Evolutionary conservation across 1,140 invertebrate species (phyloP).

Genomic region (Drosophila saltans): DNA sequence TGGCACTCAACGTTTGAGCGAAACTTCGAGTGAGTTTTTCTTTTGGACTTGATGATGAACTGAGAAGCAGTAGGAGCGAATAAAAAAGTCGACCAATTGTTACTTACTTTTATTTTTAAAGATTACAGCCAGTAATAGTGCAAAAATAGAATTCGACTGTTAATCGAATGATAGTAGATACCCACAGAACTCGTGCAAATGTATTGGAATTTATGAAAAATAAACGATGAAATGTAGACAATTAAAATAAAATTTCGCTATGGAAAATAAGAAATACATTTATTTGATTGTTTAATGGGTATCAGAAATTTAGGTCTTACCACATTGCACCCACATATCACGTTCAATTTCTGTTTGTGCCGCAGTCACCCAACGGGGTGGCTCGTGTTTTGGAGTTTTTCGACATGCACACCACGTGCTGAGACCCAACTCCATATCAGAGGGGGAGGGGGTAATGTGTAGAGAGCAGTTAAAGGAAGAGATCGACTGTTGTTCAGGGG

Average conservation of each 20-base stretch:
- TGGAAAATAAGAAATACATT: background rate
- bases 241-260: too few species aligned
- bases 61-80: too few species aligned
- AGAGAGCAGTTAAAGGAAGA: slow-evolving; percentile 5
- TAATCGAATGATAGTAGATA: too few species aligned
- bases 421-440: slow-evolving; percentile 43
- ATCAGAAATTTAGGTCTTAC: slow-evolving; percentile 26
- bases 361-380: slow-evolving; percentile 60
- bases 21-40: slow-evolving; percentile 48
- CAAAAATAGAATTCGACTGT: too few species aligned
- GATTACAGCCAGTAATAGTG: too few species aligned
- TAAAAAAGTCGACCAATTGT: background rate
- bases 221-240: too few species aligned
- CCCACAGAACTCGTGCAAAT: too few species aligned
- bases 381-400: slow-evolving; percentile 66
- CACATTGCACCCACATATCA: slow-evolving; percentile 33
- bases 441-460: background rate
- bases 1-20: slow-evolving; percentile 49
- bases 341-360: slow-evolving; percentile 15
- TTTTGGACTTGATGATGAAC: background rate
- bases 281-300: background rate
- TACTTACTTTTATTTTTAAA: background rate
- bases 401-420: slow-evolving; percentile 68
- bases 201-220: too few species aligned
- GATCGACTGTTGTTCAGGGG: slow-evolving; percentile 30